Base-by-base conservation (phyloP, 2,888 invertebrate genomes). In the Aphidoletes aphidimyza region DNA sequence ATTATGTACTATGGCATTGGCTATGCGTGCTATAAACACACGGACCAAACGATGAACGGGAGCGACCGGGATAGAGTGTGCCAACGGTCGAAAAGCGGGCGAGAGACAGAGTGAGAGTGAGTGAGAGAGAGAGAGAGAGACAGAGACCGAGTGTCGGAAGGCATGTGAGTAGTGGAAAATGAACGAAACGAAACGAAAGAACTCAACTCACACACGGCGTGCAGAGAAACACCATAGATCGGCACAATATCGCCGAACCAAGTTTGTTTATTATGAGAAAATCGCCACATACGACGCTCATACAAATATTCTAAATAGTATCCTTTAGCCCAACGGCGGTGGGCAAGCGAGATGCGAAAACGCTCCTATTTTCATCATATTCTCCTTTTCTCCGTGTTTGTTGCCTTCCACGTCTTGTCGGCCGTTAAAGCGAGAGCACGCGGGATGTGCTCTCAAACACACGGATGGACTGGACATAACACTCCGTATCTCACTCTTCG, bases 201-300 rank as follows among this genome's bases (percentile, higher is more conserved):
- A 42, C 42, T 42, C 42, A n/a, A n/a, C n/a, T n/a, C n/a, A n/a
- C 14, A 14, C 42, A 42, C 42, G 42, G 42, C 42, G 42, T 42
- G 14, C 42, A n/a, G n/a, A 14, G 8, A 42, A 42, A 42, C 42
- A 42, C 8, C 42, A 42, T 42, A 14, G 14, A 42, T 42, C 42
- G 42, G 42, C 42, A 14, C 6, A 42, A 9, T 6, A 42, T n/a
- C n/a, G 42, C 42, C 42, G 42, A 42, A 42, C 69, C 69, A 69
- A 69, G 69, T 69, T 69, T 69, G 69, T 69, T 69, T 69, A 69
- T 69, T 69, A 69, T 69, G 69, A 69, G 69, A 69, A 69, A 69
- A 69, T 69, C 69, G 69, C 69, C 30, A 69, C 69, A 69, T 69
- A 69, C 34, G 69, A 69, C 30, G 69, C 69, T 69, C 26, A 26